Evolutionary conservation across 2,888 invertebrate species (phyloP), one percentile per base, ranked within the genome.

Genomic region (Neoitamus cyanurus): DNA sequence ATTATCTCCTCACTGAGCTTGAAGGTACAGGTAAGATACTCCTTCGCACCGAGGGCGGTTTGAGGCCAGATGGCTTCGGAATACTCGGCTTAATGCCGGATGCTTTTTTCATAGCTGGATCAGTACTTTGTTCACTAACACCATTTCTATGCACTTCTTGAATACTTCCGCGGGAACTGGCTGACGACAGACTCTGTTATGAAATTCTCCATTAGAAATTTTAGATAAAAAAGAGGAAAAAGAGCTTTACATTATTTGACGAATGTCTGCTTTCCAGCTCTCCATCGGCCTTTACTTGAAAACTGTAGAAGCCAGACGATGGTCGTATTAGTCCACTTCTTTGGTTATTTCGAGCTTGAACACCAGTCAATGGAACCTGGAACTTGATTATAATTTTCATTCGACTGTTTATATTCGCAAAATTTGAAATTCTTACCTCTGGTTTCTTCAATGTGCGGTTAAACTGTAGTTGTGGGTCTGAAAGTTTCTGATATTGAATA

Each of bases 291-390:
- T 87, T 88, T 78, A 88, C 88, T 84, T 87, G 89, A 70, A 89
- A 88, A 86, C 90, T 90, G 85, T 90, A 91, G 86, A 89, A 91
- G 25, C 90, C 91, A 15, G 91, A 91, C 4, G 91, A 91, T 11
- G 91, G 91, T 34, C 91, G 89, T 11, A 90, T 87, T 15, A 90
- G 88, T 13, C 89, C 89, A 88, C 88, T 88, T 80, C 90, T 90
- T 90, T 31, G 87, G 86, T 84, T 84, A 70, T 85, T 84, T 28
- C 80, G 87, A 86, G 48, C 89, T 89, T 31, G 88, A 89, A 84
- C 89, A 89, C 87, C 90, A 87, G 31, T 89, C 89, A 85, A 89
- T 89, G 87, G 89, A 87, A 85, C 88, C 89, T 70, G 90, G 90
- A 77, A 90, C 2, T 4, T 70, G 70, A 42, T 58, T 58, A 30